Evolutionary conservation across 1,140 invertebrate species (phyloP), one percentile per base, ranked within the genome.

Genomic region (Lysiphlebus fabarum): DNA sequence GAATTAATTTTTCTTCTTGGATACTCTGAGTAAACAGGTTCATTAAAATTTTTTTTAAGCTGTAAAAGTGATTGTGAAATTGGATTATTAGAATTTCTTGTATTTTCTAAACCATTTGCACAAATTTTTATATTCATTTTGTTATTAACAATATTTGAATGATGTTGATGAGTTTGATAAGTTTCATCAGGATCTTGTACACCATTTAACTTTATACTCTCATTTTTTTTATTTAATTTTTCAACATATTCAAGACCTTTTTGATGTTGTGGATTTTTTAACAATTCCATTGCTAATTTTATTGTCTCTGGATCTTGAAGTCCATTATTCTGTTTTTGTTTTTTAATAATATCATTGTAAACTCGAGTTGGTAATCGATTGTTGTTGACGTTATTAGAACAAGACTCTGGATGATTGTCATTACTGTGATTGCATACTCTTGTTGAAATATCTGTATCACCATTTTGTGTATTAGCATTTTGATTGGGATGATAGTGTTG

Each of bases 311-410:
- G 59, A 42, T 76, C 70, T 45, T 77, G 75, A 17, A 77, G 42
- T 6, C 75, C 75, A 56, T 77, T 76, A 47, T 76, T 76, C 10
- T 67, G 61, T 14, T 63, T 69, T 37, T 70, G 67, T 6, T 65
- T 61, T 7, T 59, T 56, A 0, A 69, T 43, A 0, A 65, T 49
- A 9, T 74, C 63, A 12, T 69, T 69, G 44, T 70, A 66, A 4
- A 63, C 17, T 26, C 17, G 17, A 26, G 4, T 4, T 26, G 17
- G 17, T 4, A 26, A 26, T 26, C 17, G 17, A 26, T 26, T 26
- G 17, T 26, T 26, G 4, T 26, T 26, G 17, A 4, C 17, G 17
- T 26, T 26, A 26, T 26, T 26, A 4, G 17, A 26, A 26, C 17
- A 1, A 26, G 17, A 26, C 17, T 26, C 17, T 26, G 1, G 17